Evolutionary conservation across 2,888 invertebrate species (phyloP).

Genomic region (Epinotia demarniana): DNA sequence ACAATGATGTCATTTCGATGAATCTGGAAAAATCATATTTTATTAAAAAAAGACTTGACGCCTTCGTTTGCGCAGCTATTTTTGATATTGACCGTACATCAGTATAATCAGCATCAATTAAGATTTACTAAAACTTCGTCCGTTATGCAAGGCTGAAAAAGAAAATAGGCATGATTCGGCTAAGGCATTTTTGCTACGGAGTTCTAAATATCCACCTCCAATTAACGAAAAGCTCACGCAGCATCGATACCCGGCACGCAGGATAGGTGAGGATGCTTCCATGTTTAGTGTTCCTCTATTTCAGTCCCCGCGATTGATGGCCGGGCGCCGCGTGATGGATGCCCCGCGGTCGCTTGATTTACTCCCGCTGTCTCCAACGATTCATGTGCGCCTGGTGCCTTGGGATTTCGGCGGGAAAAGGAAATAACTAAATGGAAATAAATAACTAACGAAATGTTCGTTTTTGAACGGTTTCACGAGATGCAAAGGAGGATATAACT

Average conservation of each 20-base stretch:
- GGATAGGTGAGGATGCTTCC: constrained; percentile 62
- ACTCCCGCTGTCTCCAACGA: constrained; percentile 67
- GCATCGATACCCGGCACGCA: constrained; percentile 26
- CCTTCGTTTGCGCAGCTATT: too few relatives aligned
- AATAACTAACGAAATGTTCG: constrained; percentile 11
- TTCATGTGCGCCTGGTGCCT: constrained; percentile 72
- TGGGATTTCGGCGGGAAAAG: constrained; percentile 44
- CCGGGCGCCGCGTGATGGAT: constrained; percentile 76
- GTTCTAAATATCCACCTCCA: background rate
- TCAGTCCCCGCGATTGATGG: constrained; percentile 77
- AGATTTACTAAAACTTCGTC: too few relatives aligned
- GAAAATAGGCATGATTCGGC: background rate
- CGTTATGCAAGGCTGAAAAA: background rate
- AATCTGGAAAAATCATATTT: too few relatives aligned
- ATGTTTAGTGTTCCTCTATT: constrained; percentile 67
- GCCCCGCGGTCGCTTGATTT: constrained; percentile 73
- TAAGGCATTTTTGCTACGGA: background rate
- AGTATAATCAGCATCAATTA: too few relatives aligned
- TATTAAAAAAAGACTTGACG: too few relatives aligned
- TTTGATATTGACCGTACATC: too few relatives aligned
- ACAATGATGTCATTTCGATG: too few relatives aligned
- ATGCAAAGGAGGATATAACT: constrained; percentile 19
- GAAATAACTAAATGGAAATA: constrained; percentile 32
- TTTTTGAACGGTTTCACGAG: constrained; percentile 13
- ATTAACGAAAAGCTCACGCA: background rate